These are phyloP conservation scores for Eilema depressum DNA, from an alignment of 2,888 invertebrate species.

Conservation along the genomic window DNA sequence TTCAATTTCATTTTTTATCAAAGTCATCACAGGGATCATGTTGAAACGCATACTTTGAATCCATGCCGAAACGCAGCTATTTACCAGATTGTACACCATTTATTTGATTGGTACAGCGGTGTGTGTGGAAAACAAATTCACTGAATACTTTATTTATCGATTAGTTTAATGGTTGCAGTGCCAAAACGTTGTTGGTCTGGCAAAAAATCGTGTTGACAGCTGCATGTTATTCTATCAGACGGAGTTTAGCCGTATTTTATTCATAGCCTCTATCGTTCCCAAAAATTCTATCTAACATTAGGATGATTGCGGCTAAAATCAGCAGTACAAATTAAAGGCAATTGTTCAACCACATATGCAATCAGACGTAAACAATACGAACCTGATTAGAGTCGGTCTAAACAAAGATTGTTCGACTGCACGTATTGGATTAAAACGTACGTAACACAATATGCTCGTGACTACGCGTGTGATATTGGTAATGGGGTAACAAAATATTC, in stretches of 20 bases:
- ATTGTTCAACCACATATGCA: slow-evolving; percentile 13
- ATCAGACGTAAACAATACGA: slow-evolving; percentile 22
- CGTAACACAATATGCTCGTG: slow-evolving; percentile 15
- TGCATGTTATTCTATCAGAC: slow-evolving; percentile 6
- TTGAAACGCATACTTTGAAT: slow-evolving; percentile 21
- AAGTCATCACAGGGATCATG: background rate
- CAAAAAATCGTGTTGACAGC: slow-evolving; percentile 12
- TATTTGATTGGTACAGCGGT: slow-evolving; percentile 57
- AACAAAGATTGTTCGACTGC: slow-evolving; percentile 23
- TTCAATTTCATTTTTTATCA: background rate
- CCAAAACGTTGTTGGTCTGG: slow-evolving; percentile 11
- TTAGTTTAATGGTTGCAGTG: slow-evolving; percentile 46
- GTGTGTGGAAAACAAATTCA: slow-evolving; percentile 51
- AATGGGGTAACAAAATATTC: slow-evolving; percentile 31
- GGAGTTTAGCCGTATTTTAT: background rate
- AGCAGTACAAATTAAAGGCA: background rate
- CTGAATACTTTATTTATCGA: slow-evolving; percentile 56
- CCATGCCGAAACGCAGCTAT: slow-evolving; percentile 55
- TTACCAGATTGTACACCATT: slow-evolving; percentile 52
- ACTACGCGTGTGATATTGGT: slow-evolving; percentile 16
- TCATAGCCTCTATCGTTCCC: background rate
- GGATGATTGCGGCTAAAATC: background rate
- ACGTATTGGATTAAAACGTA: slow-evolving; percentile 17
- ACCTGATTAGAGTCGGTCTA: slow-evolving; percentile 18
- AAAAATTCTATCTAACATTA: background rate